A percentile compares a stretch with the other conserved stretches of the same genome.
phyloP scores from a whole-genome alignment of 92 coral and sea anemone species.

The Palythoa grandis region DNA sequence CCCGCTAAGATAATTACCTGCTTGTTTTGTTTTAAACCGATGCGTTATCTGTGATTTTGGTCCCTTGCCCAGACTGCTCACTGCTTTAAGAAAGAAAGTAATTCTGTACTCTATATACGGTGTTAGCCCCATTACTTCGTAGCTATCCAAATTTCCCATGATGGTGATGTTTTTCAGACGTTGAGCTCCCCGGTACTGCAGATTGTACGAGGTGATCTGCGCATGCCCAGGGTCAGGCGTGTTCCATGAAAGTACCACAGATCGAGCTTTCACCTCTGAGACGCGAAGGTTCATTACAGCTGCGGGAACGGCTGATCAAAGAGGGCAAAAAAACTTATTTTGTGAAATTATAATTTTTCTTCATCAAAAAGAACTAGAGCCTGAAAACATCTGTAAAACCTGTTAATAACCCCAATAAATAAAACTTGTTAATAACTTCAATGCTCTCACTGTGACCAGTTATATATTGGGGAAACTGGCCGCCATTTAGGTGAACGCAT shows the following conservation, averaged over 20 bases:
- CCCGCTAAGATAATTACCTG: background rate
- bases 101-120: background rate
- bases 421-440: no score
- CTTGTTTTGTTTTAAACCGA: background rate
- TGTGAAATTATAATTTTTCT: no score
- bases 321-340: background rate
- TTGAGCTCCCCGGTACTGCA: background rate
- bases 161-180: background rate
- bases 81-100: background rate
- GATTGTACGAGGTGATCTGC: conserved; percentile 10
- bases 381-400: background rate
- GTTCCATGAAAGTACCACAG: background rate
- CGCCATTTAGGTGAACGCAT: no score
- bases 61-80: background rate
- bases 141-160: background rate
- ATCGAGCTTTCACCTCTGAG: conserved; percentile 3
- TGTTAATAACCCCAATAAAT: no score
- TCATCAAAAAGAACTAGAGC: no score
- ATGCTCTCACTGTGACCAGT: no score
- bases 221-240: background rate
- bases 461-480: no score
- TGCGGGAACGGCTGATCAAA: background rate
- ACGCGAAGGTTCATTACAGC: background rate
- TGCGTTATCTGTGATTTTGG: background rate
- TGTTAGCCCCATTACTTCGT: background rate